These are phyloP conservation scores for Cryptosula pallasiana DNA, from an alignment of 2,888 invertebrate genomes.

Conservation along the genomic window DNA sequence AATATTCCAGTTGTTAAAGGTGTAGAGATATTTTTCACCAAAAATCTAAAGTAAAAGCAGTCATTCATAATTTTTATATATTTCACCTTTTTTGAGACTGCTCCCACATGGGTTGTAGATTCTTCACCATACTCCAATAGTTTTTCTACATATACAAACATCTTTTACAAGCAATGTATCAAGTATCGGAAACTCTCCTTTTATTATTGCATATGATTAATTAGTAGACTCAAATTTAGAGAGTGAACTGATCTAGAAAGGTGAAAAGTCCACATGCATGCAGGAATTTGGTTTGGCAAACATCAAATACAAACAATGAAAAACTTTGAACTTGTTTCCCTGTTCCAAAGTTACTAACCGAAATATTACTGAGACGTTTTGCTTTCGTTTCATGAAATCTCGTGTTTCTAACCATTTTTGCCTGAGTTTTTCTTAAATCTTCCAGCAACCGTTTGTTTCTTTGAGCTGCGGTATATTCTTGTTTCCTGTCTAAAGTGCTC, in stretches of 20 bases:
- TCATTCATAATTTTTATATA: not conserved
- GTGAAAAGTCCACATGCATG: too few species aligned
- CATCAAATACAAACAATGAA: too few species aligned
- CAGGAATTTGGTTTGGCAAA: too few species aligned
- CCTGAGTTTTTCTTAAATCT: slow-evolving; percentile 19
- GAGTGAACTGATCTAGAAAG: too few species aligned
- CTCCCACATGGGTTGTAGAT: slow-evolving; percentile 7
- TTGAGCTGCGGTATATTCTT: not conserved
- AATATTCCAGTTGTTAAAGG: too few species aligned
- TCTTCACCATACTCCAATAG: slow-evolving; percentile 11
- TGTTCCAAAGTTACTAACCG: not conserved
- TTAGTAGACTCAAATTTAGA: too few species aligned
- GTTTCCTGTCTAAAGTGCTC: not conserved
- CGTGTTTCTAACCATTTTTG: slow-evolving; percentile 15
- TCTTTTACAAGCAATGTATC: too few species aligned
- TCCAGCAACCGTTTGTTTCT: slow-evolving; percentile 3
- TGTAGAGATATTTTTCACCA: too few species aligned
- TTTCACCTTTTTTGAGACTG: not conserved
- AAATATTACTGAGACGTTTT: not conserved
- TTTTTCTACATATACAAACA: slow-evolving; percentile 12
- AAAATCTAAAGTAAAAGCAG: too few species aligned
- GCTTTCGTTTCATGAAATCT: not conserved
- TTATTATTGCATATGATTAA: too few species aligned
- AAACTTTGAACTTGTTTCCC: too few species aligned
- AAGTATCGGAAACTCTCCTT: too few species aligned